Percentiles rank a stretch among this genome's conserved stretches.
Evolutionary conservation across 2,888 invertebrate species (phyloP).

Genomic region (Meloe dianella): DNA sequence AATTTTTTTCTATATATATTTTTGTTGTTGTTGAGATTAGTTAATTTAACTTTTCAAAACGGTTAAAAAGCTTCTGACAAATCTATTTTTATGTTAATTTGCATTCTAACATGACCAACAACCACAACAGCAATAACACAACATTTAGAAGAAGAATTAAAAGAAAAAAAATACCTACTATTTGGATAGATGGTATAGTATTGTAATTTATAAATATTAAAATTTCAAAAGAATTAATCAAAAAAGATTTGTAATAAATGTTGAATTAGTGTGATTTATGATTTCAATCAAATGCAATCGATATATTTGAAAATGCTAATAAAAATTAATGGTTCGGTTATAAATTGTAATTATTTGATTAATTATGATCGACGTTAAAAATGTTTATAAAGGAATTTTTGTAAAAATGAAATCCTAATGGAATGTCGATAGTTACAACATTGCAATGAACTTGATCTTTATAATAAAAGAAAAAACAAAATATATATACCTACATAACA

Average conservation of each 20-base stretch:
- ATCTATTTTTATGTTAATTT: slow-evolving; percentile 31
- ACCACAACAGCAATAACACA: too few relatives aligned
- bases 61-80: slow-evolving; percentile 30
- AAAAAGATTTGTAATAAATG: slow-evolving; percentile 27
- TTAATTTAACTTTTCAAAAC: neutral
- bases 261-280: slow-evolving; percentile 25
- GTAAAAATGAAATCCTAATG: neutral
- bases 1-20: too few relatives aligned
- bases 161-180: neutral
- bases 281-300: slow-evolving; percentile 18
- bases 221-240: slow-evolving; percentile 26
- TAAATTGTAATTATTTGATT: neutral
- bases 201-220: slow-evolving; percentile 32
- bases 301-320: neutral
- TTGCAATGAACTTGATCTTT: slow-evolving; percentile 5
- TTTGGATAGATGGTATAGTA: too few relatives aligned
- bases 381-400: neutral
- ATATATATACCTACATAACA: neutral
- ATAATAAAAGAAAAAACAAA: neutral
- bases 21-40: neutral
- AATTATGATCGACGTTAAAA: neutral
- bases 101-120: slow-evolving; percentile 26
- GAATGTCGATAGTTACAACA: neutral
- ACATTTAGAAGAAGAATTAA: neutral
- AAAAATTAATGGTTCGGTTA: neutral